Base-by-base conservation (phyloP, 1,140 invertebrate genomes). In the Halotydeus destructor region DNA sequence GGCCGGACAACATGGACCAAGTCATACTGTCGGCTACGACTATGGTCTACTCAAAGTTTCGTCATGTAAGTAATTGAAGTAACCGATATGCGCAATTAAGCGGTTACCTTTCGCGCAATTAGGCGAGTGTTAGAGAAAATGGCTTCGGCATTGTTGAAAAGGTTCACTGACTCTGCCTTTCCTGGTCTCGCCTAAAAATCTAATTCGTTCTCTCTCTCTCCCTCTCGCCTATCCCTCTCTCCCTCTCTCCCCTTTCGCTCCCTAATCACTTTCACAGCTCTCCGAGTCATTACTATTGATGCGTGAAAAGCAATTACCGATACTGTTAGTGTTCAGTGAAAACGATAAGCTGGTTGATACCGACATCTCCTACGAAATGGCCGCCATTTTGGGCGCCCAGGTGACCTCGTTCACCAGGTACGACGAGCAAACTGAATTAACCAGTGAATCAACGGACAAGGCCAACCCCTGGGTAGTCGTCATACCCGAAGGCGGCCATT, bases 11-110 rank as follows among this genome's bases (percentile, higher is more conserved):
- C 28, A 27, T 47, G 36, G 32, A 45, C 19, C 43, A 49, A 43
- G 45, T 49, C 23, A 47, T 51, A n/a, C 38, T 50, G 25, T 50
- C 50, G 24, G 47, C 44, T n/a, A 43, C 49, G 19, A 31, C 36
- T 2, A 51, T 51, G 50, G 18, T 35, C n/a, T 11, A 44, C 28
- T 43, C 33, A 32, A 30, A 42, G 18, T 37, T 37, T 21, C 27
- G 36, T 26, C 12, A 43, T 33, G 50, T 50, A 47, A 19, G 9
- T n/a, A n/a, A n/a, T 38, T 11, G 4, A 3, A 27, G 16, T 27
- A 19, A 28, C 42, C 9, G n/a, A n/a, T 21, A 14, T 3, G 18
- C 14, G 9, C 26, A 34, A 14, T 38, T 32, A 11, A 14, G 37
- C 16, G 35, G 36, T 38, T 22, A 22, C 12, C 14, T 12, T 3